Conservation (phyloP, 1,140 invertebrate genomes). For the Chlorops oryzae region DNA sequence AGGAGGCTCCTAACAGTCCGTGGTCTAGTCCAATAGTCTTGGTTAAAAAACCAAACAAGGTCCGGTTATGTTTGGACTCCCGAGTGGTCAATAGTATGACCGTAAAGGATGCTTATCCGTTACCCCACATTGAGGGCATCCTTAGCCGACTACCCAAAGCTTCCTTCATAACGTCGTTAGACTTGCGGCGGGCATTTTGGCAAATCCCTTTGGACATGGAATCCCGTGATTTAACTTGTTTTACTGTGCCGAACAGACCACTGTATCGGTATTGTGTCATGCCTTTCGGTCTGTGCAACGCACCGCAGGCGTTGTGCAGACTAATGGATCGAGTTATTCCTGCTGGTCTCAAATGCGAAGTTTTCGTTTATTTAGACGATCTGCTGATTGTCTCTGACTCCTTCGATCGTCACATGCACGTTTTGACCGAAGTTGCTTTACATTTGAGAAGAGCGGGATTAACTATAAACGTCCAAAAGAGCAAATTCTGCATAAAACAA, state of each 20-base stretch:
- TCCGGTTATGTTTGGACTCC: slow-evolving; percentile 40
- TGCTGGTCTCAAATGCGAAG: neutral
- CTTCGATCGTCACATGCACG: slow-evolving; percentile 39
- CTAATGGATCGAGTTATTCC: slow-evolving; percentile 11
- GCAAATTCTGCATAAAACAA: slow-evolving; percentile 22
- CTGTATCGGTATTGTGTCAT: slow-evolving; percentile 28
- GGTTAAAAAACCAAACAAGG: slow-evolving; percentile 13
- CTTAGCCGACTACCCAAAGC: slow-evolving; percentile 33
- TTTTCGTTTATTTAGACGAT: slow-evolving; percentile 29
- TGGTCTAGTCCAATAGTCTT: slow-evolving; percentile 9
- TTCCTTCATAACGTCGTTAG: slow-evolving; percentile 15
- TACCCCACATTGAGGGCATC: slow-evolving; percentile 33
- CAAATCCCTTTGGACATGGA: slow-evolving; percentile 21
- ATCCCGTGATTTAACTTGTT: slow-evolving; percentile 40
- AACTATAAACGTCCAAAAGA: slow-evolving; percentile 18
- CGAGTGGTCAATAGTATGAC: slow-evolving; percentile 42
- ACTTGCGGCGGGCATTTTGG: slow-evolving; percentile 16
- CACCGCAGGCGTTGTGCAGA: slow-evolving; percentile 7
- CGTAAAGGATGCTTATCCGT: slow-evolving; percentile 29
- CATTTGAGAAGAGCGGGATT: slow-evolving; percentile 20
- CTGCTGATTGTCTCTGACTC: slow-evolving; percentile 31
- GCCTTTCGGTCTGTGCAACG: slow-evolving; percentile 13
- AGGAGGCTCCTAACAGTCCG: slow-evolving; percentile 4
- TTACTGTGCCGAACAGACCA: slow-evolving; percentile 31
- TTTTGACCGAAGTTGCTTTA: slow-evolving; percentile 22